These are phyloP conservation scores for Petromus typicus DNA, from an alignment of 2,113 vertebrate genomes.

Conservation along the genomic window DNA sequence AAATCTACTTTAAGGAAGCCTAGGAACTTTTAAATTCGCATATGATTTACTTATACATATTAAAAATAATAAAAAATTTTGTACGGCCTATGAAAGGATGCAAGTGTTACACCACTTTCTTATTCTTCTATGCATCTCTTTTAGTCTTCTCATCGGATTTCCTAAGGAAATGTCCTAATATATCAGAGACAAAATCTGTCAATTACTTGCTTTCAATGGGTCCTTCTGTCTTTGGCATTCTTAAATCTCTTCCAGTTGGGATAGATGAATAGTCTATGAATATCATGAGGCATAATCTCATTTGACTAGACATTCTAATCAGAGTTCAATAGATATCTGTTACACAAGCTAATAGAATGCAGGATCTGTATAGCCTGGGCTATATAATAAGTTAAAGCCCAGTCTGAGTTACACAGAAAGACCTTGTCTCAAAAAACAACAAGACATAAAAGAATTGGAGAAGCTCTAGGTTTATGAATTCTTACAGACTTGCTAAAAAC, in stretches of 20 bases:
- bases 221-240: conserved; percentile 75
- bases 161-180: conserved; percentile 74
- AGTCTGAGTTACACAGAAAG: neutral
- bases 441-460: neutral
- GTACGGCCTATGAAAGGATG: neutral
- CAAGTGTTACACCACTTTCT: conserved; percentile 29
- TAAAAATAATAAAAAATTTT: conserved; percentile 39
- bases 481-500: neutral
- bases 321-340: conserved; percentile 66
- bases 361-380: neutral
- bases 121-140: conserved; percentile 54
- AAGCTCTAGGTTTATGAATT: neutral
- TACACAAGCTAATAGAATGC: conserved; percentile 51
- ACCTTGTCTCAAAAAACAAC: neutral
- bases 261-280: conserved; percentile 72
- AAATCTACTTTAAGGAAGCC: conserved; percentile 42
- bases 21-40: neutral
- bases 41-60: neutral
- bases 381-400: neutral
- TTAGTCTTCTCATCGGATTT: conserved; percentile 77
- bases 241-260: conserved; percentile 74
- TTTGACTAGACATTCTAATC: conserved; percentile 72
- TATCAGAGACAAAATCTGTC: conserved; percentile 77
- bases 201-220: conserved; percentile 70
- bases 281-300: conserved; percentile 70